phyloP scores from a whole-genome alignment of 2,888 invertebrate species.

The Myopa tessellatipennis region DNA sequence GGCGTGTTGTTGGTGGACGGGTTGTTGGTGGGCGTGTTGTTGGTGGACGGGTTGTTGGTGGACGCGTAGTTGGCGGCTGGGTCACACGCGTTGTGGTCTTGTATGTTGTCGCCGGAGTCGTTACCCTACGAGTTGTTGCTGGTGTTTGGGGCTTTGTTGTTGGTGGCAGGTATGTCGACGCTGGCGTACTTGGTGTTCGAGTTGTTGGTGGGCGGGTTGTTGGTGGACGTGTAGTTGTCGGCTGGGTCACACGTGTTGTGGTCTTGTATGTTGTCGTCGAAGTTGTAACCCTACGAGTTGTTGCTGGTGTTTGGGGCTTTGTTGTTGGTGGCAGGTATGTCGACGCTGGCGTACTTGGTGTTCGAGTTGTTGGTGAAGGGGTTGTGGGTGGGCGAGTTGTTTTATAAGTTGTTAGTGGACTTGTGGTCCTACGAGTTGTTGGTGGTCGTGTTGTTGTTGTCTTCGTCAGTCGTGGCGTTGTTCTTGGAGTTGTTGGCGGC shows the following conservation, averaged over 20 bases:
- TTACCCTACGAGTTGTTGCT: conserved; percentile 37
- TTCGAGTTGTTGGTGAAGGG: conserved; percentile 49
- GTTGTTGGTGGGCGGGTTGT: neutral
- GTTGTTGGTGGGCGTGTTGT: conserved; percentile 40
- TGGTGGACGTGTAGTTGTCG: conserved; percentile 39
- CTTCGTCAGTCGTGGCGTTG: conserved; percentile 39
- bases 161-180: neutral
- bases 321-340: conserved; percentile 49
- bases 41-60: conserved; percentile 34
- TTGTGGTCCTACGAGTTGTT: conserved; percentile 46
- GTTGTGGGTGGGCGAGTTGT: conserved; percentile 45
- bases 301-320: conserved; percentile 26
- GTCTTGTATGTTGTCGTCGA: conserved; percentile 39
- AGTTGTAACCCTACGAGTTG: conserved; percentile 38
- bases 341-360: conserved; percentile 49
- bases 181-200: neutral
- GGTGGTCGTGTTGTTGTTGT: conserved; percentile 49
- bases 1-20: conserved; percentile 49
- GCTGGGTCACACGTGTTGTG: conserved; percentile 41
- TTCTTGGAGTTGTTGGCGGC: conserved; percentile 43
- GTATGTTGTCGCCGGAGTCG: conserved; percentile 37
- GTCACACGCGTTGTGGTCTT: conserved; percentile 50
- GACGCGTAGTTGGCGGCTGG: conserved; percentile 46
- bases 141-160: conserved; percentile 29
- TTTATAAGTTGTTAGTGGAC: conserved; percentile 44